phyloP scores from a whole-genome alignment of 2,797 vertebrate genomes.

The Pantherophis alleghaniensis region DNA sequence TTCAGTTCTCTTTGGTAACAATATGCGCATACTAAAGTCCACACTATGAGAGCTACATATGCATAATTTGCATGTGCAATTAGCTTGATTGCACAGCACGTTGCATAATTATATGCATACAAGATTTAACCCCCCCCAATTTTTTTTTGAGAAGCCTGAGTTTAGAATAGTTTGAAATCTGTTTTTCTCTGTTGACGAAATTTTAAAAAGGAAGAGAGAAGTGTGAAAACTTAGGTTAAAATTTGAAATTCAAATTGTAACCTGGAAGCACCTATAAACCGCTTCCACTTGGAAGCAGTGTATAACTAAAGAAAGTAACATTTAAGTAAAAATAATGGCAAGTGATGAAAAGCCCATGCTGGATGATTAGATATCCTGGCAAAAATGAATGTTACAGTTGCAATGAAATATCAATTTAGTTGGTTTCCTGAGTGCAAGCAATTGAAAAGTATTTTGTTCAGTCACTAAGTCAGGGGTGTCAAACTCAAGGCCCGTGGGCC shows the following conservation, averaged over 20 bases:
- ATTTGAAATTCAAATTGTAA: neutral
- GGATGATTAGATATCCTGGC: neutral
- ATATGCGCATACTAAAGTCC: constrained; percentile 13
- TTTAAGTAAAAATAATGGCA: neutral
- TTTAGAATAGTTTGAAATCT: neutral
- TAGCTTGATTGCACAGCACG: neutral
- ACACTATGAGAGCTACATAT: neutral
- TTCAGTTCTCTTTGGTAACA: constrained; percentile 16
- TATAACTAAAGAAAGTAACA: neutral
- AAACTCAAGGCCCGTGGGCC: too few species aligned
- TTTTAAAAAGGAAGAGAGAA: neutral
- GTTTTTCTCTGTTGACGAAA: neutral
- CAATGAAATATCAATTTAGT: neutral
- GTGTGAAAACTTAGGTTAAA: neutral
- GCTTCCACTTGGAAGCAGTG: neutral
- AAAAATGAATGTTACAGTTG: neutral
- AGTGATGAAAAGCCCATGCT: neutral
- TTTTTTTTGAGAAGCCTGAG: neutral
- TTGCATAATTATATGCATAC: neutral
- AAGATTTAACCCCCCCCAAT: neutral
- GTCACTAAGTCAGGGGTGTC: neutral
- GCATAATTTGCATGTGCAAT: constrained; percentile 22
- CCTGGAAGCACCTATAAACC: neutral
- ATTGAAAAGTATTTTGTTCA: neutral
- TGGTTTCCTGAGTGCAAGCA: neutral